Conservation (phyloP, 92 coral and sea anemone genomes). For the Parazoanthus darwini region DNA sequence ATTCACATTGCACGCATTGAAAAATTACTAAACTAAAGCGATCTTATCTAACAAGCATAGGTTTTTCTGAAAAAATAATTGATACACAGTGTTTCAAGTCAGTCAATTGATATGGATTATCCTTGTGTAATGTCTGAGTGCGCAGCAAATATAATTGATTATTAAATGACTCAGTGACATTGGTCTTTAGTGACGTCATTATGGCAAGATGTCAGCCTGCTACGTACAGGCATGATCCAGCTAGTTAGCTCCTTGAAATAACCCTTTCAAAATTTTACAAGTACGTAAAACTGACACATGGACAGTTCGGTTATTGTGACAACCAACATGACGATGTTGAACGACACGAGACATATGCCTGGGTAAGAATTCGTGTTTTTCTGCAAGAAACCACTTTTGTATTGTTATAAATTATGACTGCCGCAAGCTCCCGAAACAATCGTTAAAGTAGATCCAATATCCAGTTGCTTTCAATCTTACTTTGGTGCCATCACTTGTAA, state of each 20-base stretch:
- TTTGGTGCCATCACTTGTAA: background rate
- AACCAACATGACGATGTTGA: conserved; percentile 16
- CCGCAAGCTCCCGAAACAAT: no score
- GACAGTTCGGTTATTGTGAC: conserved; percentile 7
- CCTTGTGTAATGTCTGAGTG: background rate
- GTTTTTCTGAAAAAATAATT: no score
- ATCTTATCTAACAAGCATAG: no score
- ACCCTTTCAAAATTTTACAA: background rate
- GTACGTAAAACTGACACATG: background rate
- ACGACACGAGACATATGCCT: background rate
- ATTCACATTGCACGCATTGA: no score
- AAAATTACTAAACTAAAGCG: no score
- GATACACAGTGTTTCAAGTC: no score
- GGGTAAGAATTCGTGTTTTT: background rate
- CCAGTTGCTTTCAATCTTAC: background rate
- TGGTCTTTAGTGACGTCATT: conserved; percentile 14
- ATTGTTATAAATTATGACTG: no score
- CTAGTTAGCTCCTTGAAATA: background rate
- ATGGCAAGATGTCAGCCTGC: background rate
- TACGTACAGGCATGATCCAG: background rate
- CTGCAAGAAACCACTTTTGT: background rate
- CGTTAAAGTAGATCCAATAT: no score
- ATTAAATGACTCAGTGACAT: background rate
- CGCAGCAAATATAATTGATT: background rate
- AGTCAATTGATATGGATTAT: no score